These are phyloP conservation scores for Montipora foliosa DNA, from an alignment of 64 coral and sea anemone genomes.

Conservation along the genomic window DNA sequence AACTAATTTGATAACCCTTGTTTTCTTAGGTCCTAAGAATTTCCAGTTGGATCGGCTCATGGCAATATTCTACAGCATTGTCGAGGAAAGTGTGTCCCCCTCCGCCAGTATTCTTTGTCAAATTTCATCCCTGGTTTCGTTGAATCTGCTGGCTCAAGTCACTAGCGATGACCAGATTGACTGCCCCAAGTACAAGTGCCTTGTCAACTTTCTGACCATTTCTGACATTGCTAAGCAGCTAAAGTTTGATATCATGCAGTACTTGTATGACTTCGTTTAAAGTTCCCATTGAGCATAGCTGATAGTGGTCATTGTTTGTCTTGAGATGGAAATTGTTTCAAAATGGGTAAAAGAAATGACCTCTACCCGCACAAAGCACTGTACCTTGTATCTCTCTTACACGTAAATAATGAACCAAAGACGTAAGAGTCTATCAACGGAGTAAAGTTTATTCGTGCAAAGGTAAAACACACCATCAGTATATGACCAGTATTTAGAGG, in stretches of 20 bases:
- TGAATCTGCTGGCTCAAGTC: slow-evolving; percentile 84
- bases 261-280: slow-evolving; percentile 91
- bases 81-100: slow-evolving; percentile 92
- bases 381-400: too few relatives aligned
- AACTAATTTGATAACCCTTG: not conserved
- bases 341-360: too few relatives aligned
- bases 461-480: too few relatives aligned
- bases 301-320: too few relatives aligned
- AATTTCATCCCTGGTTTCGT: slow-evolving; percentile 94
- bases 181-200: slow-evolving; percentile 93
- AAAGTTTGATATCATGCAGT: slow-evolving; percentile 94
- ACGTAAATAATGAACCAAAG: too few relatives aligned
- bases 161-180: slow-evolving; percentile 95
- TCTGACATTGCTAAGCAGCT: slow-evolving; percentile 89
- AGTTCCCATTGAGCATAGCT: not conserved
- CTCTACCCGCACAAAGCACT: too few relatives aligned
- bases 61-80: slow-evolving; percentile 98
- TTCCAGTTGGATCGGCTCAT: slow-evolving; percentile 93
- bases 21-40: slow-evolving; percentile 82
- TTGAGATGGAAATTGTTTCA: too few relatives aligned
- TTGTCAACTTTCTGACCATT: slow-evolving; percentile 89
- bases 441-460: too few relatives aligned
- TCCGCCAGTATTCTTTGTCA: slow-evolving; percentile 92
- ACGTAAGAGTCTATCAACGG: too few relatives aligned
- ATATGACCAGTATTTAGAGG: too few relatives aligned